These are phyloP conservation scores for Aradophagus sp. DNA, from an alignment of 1,140 invertebrate genomes.

Conservation along the genomic window DNA sequence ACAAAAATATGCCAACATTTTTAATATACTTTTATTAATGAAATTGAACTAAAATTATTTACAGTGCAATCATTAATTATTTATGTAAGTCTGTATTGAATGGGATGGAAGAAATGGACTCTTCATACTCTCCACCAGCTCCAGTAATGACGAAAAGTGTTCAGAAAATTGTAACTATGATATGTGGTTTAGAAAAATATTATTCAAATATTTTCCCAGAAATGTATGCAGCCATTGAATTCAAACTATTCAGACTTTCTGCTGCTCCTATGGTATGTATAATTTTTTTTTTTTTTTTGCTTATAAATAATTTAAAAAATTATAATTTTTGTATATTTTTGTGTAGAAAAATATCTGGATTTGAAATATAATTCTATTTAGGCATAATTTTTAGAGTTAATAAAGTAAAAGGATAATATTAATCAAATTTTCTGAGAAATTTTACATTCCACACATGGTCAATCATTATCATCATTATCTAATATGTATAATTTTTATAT, in stretches of 20 bases:
- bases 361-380: too few species aligned
- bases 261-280: conserved; percentile 8
- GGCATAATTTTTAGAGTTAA: too few species aligned
- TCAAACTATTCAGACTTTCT: conserved; percentile 59
- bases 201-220: conserved; percentile 53
- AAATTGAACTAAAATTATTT: too few species aligned
- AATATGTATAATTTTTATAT: conserved; percentile 5
- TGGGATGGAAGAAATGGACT: conserved; percentile 18
- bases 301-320: too few species aligned
- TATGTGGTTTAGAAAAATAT: conserved; percentile 55
- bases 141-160: conserved; percentile 65
- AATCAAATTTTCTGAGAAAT: too few species aligned
- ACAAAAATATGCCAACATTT: too few species aligned
- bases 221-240: conserved; percentile 62
- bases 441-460: too few species aligned
- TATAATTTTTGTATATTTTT: too few species aligned
- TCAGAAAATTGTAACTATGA: conserved; percentile 64
- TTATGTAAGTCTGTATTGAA: not conserved
- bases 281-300: not conserved
- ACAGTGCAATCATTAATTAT: conserved; percentile 41
- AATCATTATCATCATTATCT: too few species aligned
- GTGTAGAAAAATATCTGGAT: too few species aligned
- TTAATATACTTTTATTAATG: too few species aligned
- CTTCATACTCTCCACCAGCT: conserved; percentile 65
- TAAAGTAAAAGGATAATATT: too few species aligned